Evolutionary conservation across 2,888 invertebrate species (phyloP), one percentile per base, ranked within the genome.

Genomic region (Phlogophora meticulosa): DNA sequence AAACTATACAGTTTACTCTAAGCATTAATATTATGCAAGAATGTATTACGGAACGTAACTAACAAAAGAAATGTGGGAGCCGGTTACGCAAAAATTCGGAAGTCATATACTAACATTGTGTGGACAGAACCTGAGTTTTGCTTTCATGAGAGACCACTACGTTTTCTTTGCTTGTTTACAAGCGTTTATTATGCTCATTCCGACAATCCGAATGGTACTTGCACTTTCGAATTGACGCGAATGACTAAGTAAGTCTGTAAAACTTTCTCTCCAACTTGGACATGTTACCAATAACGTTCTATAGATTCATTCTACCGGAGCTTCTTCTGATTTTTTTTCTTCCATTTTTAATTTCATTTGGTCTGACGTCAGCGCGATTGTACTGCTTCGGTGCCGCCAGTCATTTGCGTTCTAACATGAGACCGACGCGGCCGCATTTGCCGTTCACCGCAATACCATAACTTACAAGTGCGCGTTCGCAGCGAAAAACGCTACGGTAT

Each of bases 371-470:
- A 89, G 80, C 49, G 86, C 86, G 84, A 86, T 90, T 90, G 92
- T 91, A 90, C 80, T 84, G 92, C 92, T 91, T 91, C 91, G 82
- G 62, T 77, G 78, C 77, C 74, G 72, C 53, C 86, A 82, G 85
- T 87, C 93, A 94, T 91, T 94, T 91, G 88, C 89, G 89, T 84
- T 91, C 88, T 91, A 92, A 88, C 93, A 92, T 92, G 91, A 88
- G 89, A 76, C 82, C 85, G 82, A 82, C 72, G 84, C 90, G 90
- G 92, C 85, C 92, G 92, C 88, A 85, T 85, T 83, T 76, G 73
- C 82, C 82, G 86, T 80, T 78, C 76, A 77, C 76, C 63, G 61
- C 71, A 62, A 76, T 56, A 78, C 73, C 75, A 69, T 78, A 84
- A 84, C 83, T 74, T 84, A 46, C 40, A 84, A 80, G 80, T 84